A percentile compares a stretch with the other conserved stretches of the same genome.
These are phyloP conservation scores for Phalacrocorax carbo DNA, from an alignment of 2,113 vertebrate species.

Conservation along the genomic window DNA sequence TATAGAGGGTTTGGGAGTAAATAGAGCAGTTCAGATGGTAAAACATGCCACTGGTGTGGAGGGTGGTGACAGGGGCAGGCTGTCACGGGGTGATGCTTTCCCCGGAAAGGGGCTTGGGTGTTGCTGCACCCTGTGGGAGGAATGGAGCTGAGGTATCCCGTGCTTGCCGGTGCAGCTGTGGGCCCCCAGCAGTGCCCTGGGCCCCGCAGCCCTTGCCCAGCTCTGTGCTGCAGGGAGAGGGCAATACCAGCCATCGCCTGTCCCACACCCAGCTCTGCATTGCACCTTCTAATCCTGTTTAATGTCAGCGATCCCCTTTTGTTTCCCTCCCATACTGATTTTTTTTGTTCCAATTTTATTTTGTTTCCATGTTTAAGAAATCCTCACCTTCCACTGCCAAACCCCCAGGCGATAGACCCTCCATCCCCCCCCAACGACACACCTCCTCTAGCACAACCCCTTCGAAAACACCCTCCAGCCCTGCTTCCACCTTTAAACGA, in stretches of 20 bases:
- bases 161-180: accelerated
- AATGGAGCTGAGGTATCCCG: not conserved
- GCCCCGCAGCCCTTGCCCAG: not conserved
- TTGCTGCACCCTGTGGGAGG: not conserved
- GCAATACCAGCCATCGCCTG: not conserved
- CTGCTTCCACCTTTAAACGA: constrained; percentile 72
- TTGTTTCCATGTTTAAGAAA: constrained; percentile 79
- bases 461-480: constrained; percentile 76
- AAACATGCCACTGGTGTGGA: not conserved
- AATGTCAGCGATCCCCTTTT: accelerated
- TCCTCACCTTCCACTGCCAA: constrained; percentile 80
- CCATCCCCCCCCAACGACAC: constrained; percentile 76
- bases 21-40: not conserved
- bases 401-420: constrained; percentile 72
- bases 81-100: not conserved
- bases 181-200: not conserved
- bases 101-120: not conserved
- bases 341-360: constrained; percentile 70
- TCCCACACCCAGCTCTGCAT: not conserved
- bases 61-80: not conserved
- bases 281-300: constrained; percentile 33
- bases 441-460: constrained; percentile 74
- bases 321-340: constrained; percentile 51
- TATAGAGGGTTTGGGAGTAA: not conserved
- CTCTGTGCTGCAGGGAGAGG: not conserved